These are phyloP conservation scores for Andrena marginata DNA, from an alignment of 2,888 invertebrate species.

Conservation along the genomic window DNA sequence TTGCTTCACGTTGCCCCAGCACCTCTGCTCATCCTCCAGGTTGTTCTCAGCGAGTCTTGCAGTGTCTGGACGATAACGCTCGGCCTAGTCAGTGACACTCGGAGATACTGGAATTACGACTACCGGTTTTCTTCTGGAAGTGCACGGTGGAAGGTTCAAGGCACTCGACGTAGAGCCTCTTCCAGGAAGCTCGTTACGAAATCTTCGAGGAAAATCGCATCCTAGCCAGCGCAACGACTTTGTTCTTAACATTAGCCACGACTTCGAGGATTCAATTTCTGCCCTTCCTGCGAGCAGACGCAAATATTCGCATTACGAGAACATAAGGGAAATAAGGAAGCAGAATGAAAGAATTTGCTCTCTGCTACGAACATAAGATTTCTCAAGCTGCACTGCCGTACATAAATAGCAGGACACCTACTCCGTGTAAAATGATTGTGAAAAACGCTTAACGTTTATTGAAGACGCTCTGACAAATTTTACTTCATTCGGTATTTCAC, in stretches of 20 bases:
- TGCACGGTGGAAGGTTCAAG: constrained; percentile 41
- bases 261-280: background rate
- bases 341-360: background rate
- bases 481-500: no score
- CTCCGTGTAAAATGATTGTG: no score
- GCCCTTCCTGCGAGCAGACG: background rate
- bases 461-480: no score
- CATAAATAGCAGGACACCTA: no score
- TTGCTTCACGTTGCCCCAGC: background rate
- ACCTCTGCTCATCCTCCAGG: constrained; percentile 3
- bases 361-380: background rate
- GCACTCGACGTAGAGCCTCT: constrained; percentile 51
- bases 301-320: background rate
- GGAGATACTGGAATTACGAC: constrained; percentile 65
- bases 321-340: background rate
- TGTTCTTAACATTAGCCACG: background rate
- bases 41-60: constrained; percentile 1
- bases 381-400: background rate
- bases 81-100: constrained; percentile 55
- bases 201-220: constrained; percentile 65
- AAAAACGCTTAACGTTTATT: no score
- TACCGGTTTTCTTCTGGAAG: constrained; percentile 70
- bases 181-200: constrained; percentile 65
- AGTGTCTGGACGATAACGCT: constrained; percentile 52
- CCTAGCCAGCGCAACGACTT: constrained; percentile 26